These are phyloP conservation scores for Brachypteracias leptosomus DNA, from an alignment of 2,113 vertebrate species.

Conservation along the genomic window DNA sequence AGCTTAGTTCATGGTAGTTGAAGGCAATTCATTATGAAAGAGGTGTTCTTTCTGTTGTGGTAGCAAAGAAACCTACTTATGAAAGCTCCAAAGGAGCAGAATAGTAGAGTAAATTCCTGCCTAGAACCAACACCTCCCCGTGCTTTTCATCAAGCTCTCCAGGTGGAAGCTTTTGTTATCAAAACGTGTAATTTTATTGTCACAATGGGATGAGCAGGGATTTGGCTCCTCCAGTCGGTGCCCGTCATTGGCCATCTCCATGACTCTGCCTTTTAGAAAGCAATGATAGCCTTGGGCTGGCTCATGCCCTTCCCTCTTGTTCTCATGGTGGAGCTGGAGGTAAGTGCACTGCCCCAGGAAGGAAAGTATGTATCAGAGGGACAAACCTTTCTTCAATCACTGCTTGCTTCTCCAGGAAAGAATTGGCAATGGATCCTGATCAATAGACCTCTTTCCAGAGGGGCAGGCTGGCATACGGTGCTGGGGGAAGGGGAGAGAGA, in stretches of 20 bases:
- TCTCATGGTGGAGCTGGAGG: not conserved
- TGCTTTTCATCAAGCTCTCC: not conserved
- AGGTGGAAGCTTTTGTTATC: not conserved
- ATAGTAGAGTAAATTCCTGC: not conserved
- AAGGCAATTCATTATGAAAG: constrained; percentile 59
- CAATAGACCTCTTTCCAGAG: not conserved
- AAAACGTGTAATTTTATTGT: constrained; percentile 31
- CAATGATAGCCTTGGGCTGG: not conserved
- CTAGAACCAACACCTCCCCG: not conserved
- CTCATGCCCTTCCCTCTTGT: not conserved
- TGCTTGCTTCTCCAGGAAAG: constrained; percentile 24
- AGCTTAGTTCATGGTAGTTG: constrained; percentile 3
- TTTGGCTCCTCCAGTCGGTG: not conserved
- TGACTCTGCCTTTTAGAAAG: not conserved
- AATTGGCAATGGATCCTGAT: constrained; percentile 10
- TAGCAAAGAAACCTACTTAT: constrained; percentile 30
- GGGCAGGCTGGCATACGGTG: not conserved
- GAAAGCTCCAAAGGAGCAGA: constrained; percentile 36
- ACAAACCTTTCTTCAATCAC: not conserved
- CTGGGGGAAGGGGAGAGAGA: not conserved
- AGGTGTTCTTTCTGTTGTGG: constrained; percentile 45
- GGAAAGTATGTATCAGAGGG: not conserved
- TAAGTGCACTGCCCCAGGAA: not conserved
- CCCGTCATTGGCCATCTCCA: not conserved
- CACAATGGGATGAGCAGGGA: not conserved